phyloP scores from a whole-genome alignment of 2,113 vertebrate species.

The Xiphophorus hellerii region DNA sequence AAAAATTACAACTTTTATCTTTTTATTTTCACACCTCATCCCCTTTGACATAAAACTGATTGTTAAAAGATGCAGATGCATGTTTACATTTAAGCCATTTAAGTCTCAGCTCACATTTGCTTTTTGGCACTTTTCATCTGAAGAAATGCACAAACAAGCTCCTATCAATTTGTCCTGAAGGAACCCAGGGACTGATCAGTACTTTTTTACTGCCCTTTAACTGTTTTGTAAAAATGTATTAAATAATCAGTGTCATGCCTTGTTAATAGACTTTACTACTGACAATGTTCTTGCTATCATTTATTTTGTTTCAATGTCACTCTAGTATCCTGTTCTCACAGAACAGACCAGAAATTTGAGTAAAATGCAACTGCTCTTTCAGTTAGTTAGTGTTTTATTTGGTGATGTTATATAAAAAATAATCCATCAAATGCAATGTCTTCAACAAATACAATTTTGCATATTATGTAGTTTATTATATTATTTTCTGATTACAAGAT shows the following conservation, averaged over 20 bases:
- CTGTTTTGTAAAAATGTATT: background rate
- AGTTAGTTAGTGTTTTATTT: background rate
- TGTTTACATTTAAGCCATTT: too few relatives aligned
- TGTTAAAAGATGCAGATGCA: too few relatives aligned
- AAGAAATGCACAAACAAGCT: background rate
- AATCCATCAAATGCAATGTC: background rate
- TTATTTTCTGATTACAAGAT: constrained; percentile 3
- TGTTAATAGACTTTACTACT: background rate
- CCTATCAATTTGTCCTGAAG: background rate
- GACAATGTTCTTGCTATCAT: background rate
- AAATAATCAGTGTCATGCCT: background rate
- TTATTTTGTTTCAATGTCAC: background rate
- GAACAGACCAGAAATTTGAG: background rate
- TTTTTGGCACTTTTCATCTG: background rate
- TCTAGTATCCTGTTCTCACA: background rate
- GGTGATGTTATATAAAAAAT: background rate
- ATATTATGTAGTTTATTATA: background rate
- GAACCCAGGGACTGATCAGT: background rate
- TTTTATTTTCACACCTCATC: too few relatives aligned
- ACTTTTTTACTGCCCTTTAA: background rate
- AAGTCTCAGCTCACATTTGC: background rate
- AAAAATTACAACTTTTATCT: too few relatives aligned
- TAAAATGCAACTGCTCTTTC: background rate
- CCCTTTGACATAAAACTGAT: too few relatives aligned
- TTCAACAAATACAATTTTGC: background rate